These are phyloP conservation scores for Plebejus argus DNA, from an alignment of 2,888 invertebrate species.

Conservation along the genomic window DNA sequence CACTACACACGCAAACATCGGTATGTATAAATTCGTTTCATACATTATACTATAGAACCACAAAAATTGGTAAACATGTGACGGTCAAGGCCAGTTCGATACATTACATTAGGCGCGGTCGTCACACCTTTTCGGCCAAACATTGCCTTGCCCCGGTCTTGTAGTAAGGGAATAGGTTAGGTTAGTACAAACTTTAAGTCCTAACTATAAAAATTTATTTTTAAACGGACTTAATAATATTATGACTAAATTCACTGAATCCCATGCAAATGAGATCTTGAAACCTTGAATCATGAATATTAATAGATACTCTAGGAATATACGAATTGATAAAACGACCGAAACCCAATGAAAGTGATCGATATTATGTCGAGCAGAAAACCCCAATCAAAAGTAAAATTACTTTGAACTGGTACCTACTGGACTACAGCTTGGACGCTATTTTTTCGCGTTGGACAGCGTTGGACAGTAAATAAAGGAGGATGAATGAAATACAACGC, in stretches of 20 bases:
- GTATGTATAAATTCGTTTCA: background rate
- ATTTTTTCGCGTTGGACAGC: too few relatives aligned
- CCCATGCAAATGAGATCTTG: background rate
- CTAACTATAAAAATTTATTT: background rate
- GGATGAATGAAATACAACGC: too few relatives aligned
- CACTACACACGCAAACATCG: too few relatives aligned
- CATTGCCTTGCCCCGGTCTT: conserved; percentile 35
- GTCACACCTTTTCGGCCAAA: conserved; percentile 40
- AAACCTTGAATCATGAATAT: background rate
- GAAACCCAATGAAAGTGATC: too few relatives aligned
- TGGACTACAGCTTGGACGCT: too few relatives aligned
- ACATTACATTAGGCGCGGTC: conserved; percentile 38
- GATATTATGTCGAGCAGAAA: too few relatives aligned
- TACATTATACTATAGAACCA: background rate
- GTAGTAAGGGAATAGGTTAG: background rate
- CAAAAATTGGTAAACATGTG: conserved; percentile 25
- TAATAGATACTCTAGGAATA: background rate
- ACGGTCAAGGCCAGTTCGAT: conserved; percentile 38
- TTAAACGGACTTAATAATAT: background rate
- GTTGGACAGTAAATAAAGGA: too few relatives aligned
- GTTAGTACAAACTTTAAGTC: too few relatives aligned
- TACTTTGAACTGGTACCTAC: too few relatives aligned
- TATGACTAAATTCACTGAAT: background rate
- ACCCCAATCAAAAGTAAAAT: too few relatives aligned
- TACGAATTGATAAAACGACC: background rate